These are phyloP conservation scores for Tokudaia muenninki DNA, from an alignment of 2,797 vertebrate genomes.

Conservation along the genomic window DNA sequence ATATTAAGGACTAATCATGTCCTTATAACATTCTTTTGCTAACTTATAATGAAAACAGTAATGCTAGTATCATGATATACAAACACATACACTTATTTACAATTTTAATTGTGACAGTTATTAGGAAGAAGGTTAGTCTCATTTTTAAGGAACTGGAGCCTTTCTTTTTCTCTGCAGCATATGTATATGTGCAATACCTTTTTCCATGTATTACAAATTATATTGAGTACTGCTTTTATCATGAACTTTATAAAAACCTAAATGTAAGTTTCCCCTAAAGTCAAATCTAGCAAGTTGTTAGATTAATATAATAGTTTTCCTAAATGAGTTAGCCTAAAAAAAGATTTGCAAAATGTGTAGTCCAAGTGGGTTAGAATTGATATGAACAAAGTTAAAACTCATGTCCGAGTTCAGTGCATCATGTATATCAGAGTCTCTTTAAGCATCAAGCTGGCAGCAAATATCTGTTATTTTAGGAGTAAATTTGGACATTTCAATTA, in stretches of 20 bases:
- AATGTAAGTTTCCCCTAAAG: not conserved
- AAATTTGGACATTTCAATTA: not conserved
- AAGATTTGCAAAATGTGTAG: not conserved
- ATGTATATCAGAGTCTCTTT: not conserved
- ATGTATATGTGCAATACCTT: not conserved
- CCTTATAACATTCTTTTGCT: not conserved
- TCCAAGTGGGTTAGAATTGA: not conserved
- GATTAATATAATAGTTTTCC: not conserved
- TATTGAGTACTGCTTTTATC: not conserved
- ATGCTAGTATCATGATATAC: not conserved
- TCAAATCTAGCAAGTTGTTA: not conserved
- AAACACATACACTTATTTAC: not conserved
- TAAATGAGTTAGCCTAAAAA: not conserved
- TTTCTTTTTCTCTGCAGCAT: not conserved
- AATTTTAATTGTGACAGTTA: not conserved
- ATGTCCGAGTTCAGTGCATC: not conserved
- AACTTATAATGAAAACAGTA: not conserved
- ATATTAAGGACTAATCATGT: too few species aligned
- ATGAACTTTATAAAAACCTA: not conserved
- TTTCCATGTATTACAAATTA: not conserved
- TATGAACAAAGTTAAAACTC: not conserved
- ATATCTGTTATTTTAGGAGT: not conserved
- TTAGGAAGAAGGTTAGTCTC: not conserved
- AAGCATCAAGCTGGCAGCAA: not conserved
- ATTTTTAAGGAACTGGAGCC: not conserved